phyloP scores from a whole-genome alignment of 1,140 invertebrate genomes.

The Elymnias hypermnestra region DNA sequence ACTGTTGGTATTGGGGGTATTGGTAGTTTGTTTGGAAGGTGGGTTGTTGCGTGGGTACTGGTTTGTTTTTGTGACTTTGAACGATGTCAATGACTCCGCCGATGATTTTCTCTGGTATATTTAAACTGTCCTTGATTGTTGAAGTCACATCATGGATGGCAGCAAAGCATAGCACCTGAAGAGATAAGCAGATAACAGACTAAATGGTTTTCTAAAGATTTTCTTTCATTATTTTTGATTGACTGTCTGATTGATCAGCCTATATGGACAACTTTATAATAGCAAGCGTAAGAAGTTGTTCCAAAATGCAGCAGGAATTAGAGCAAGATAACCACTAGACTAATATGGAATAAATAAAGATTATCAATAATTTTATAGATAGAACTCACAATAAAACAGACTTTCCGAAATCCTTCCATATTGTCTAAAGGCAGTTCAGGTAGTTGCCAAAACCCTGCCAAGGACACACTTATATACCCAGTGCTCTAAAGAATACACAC shows the following conservation, averaged over 20 bases:
- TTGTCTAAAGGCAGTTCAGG: constrained; percentile 18
- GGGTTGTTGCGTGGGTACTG: constrained; percentile 18
- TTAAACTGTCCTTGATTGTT: constrained; percentile 35
- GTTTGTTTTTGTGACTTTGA: constrained; percentile 60
- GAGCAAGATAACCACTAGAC: too few species aligned
- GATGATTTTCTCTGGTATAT: constrained; percentile 61
- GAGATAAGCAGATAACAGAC: too few species aligned
- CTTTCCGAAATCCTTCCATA: constrained; percentile 32
- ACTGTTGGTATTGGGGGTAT: constrained; percentile 38
- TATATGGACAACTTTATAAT: too few species aligned
- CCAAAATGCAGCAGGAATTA: too few species aligned
- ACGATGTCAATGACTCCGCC: constrained; percentile 62
- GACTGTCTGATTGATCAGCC: too few species aligned
- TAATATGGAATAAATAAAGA: too few species aligned
- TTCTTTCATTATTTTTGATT: too few species aligned
- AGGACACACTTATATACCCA: constrained; percentile 53
- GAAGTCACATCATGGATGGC: constrained; percentile 11
- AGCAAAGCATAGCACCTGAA: constrained; percentile 30
- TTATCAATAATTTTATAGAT: not conserved
- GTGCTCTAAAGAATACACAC: constrained; percentile 7
- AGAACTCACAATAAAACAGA: constrained; percentile 37
- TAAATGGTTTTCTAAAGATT: too few species aligned
- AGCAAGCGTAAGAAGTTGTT: too few species aligned
- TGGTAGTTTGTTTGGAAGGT: constrained; percentile 28
- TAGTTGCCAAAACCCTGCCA: constrained; percentile 36